A percentile compares a stretch with the other conserved stretches of the same genome.
phyloP scores from a whole-genome alignment of 2,797 vertebrate species.

The Holocentrus rufus region DNA sequence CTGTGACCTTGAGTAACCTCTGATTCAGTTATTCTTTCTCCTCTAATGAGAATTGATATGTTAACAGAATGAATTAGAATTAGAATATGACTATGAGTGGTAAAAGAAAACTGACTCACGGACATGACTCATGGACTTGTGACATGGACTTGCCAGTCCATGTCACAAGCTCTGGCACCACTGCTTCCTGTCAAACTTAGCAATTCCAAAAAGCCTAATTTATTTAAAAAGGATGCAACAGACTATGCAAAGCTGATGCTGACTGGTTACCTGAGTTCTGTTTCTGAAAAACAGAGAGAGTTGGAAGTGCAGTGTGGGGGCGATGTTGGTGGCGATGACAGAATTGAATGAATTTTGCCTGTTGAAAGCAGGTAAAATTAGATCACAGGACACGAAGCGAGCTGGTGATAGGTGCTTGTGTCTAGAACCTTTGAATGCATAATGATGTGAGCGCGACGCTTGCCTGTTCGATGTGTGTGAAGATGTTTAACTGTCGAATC shows the following conservation, averaged over 20 bases:
- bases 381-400: constrained; percentile 29
- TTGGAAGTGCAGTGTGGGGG: constrained; percentile 38
- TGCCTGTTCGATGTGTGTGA: constrained; percentile 41
- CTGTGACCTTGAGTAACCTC: too few relatives aligned
- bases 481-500: constrained; percentile 54
- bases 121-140: too few relatives aligned
- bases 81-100: too few relatives aligned
- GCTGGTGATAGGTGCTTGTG: constrained; percentile 30
- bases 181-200: constrained; percentile 26
- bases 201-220: constrained; percentile 49
- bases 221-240: constrained; percentile 41
- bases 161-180: too few relatives aligned
- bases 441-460: constrained; percentile 22
- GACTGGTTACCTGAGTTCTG: constrained; percentile 49
- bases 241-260: constrained; percentile 16
- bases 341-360: constrained; percentile 46
- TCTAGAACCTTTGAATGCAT: constrained; percentile 35
- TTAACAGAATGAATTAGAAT: too few relatives aligned
- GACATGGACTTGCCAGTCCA: too few relatives aligned
- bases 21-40: too few relatives aligned
- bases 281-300: constrained; percentile 36
- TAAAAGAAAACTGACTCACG: too few relatives aligned
- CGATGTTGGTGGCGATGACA: constrained; percentile 18
- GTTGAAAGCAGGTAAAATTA: constrained; percentile 57
- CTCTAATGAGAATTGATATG: too few relatives aligned